Percentiles rank a stretch among this genome's conserved stretches.
Evolutionary conservation across 2,888 invertebrate species (phyloP).

Genomic region (Coleophora flavipennella): DNA sequence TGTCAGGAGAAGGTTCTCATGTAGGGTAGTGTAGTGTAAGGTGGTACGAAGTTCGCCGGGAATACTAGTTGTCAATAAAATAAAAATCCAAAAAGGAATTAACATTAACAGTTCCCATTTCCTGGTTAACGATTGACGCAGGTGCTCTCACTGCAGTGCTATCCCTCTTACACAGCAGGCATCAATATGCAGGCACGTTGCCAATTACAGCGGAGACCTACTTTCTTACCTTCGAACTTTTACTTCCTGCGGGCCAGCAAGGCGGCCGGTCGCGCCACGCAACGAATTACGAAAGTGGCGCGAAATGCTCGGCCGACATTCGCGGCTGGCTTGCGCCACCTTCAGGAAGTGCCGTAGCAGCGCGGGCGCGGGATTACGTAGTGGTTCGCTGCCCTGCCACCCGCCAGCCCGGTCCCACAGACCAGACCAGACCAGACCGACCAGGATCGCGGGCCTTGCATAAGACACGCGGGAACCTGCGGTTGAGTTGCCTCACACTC

Average conservation of each 20-base stretch:
- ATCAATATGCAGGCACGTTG: conserved; percentile 68
- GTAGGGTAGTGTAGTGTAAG: no score
- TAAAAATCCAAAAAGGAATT: no score
- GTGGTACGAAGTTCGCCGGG: no score
- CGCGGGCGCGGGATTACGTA: conserved; percentile 53
- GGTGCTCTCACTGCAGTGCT: conserved; percentile 30
- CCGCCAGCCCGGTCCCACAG: conserved; percentile 16
- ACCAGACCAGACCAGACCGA: conserved; percentile 8
- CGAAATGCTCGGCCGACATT: conserved; percentile 72
- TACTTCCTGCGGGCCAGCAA: conserved; percentile 70
- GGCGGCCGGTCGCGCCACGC: conserved; percentile 67
- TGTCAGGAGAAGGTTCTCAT: no score
- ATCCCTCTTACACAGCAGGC: conserved; percentile 33
- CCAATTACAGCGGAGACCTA: conserved; percentile 71
- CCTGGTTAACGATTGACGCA: background rate
- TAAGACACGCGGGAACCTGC: conserved; percentile 38
- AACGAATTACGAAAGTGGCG: conserved; percentile 71
- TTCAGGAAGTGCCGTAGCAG: conserved; percentile 67
- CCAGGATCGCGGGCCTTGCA: conserved; percentile 37
- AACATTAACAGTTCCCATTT: background rate
- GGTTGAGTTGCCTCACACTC: conserved; percentile 31
- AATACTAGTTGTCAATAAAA: no score
- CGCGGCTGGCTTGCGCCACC: conserved; percentile 66
- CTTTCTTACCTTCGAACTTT: conserved; percentile 74
- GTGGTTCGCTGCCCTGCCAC: conserved; percentile 26